phyloP scores from a whole-genome alignment of 2,113 vertebrate genomes.

The Mungos mungo region DNA sequence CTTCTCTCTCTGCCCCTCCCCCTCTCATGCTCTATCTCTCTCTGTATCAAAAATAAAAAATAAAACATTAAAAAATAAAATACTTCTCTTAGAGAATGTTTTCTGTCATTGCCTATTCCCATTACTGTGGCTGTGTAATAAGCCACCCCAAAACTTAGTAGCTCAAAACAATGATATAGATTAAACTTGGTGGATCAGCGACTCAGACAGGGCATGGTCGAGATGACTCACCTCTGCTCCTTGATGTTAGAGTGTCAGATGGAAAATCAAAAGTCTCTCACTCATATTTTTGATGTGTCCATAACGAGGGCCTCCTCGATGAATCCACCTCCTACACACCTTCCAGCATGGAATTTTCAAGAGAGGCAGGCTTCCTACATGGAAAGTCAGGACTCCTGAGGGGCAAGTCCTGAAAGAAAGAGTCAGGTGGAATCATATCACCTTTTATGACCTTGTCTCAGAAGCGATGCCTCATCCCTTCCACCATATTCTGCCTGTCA shows the following conservation, averaged over 20 bases:
- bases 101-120: not conserved
- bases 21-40: too few relatives aligned
- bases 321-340: not conserved
- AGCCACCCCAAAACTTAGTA: not conserved
- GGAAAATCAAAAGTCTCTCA: not conserved
- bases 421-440: not conserved
- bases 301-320: not conserved
- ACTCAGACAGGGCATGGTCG: not conserved
- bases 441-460: not conserved
- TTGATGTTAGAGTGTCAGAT: fast-evolving
- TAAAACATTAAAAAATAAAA: not conserved
- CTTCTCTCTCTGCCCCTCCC: too few relatives aligned
- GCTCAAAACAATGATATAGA: not conserved
- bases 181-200: not conserved
- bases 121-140: not conserved
- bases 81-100: not conserved
- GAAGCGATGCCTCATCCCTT: not conserved
- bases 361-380: not conserved
- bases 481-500: not conserved
- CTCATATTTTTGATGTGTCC: not conserved
- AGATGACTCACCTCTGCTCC: not conserved
- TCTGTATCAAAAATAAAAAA: too few relatives aligned
- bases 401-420: not conserved
- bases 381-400: not conserved
- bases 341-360: not conserved